Conservation (phyloP, 2,797 vertebrate genomes). For the Champsocephalus gunnari region DNA sequence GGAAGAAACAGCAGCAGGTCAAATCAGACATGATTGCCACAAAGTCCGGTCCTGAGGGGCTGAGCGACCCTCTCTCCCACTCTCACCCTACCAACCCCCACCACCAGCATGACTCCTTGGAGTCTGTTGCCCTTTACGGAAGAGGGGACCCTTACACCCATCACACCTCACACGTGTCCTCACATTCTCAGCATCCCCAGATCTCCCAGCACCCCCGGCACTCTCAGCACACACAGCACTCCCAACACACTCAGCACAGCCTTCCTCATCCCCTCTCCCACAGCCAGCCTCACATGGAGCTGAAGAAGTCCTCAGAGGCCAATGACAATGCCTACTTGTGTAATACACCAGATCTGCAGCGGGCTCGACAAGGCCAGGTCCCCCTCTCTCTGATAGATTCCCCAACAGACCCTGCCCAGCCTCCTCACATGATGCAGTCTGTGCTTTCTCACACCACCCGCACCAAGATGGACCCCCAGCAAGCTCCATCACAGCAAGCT, state of each 20-base stretch:
- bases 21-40: slow-evolving; percentile 74
- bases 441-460: slow-evolving; percentile 88
- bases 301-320: slow-evolving; percentile 86
- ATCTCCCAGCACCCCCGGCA: slow-evolving; percentile 79
- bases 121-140: slow-evolving; percentile 79
- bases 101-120: slow-evolving; percentile 74
- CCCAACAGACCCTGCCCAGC: slow-evolving; percentile 82
- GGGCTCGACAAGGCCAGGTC: slow-evolving; percentile 79
- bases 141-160: slow-evolving; percentile 81
- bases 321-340: slow-evolving; percentile 82
- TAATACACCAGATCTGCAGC: slow-evolving; percentile 82
- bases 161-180: slow-evolving; percentile 72
- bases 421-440: slow-evolving; percentile 87
- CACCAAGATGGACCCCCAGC: slow-evolving; percentile 81
- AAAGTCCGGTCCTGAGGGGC: slow-evolving; percentile 80
- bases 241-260: slow-evolving; percentile 79
- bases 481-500: slow-evolving; percentile 66
- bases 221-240: slow-evolving; percentile 76
- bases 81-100: slow-evolving; percentile 69
- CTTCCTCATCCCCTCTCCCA: slow-evolving; percentile 71
- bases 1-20: slow-evolving; percentile 85
- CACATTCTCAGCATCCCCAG: slow-evolving; percentile 81
- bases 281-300: slow-evolving; percentile 84
- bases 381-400: slow-evolving; percentile 85
- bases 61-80: slow-evolving; percentile 72